A percentile compares a stretch with the other conserved stretches of the same genome.
Conservation (phyloP, 2,113 vertebrate species). For the Chionodraco myersi region DNA sequence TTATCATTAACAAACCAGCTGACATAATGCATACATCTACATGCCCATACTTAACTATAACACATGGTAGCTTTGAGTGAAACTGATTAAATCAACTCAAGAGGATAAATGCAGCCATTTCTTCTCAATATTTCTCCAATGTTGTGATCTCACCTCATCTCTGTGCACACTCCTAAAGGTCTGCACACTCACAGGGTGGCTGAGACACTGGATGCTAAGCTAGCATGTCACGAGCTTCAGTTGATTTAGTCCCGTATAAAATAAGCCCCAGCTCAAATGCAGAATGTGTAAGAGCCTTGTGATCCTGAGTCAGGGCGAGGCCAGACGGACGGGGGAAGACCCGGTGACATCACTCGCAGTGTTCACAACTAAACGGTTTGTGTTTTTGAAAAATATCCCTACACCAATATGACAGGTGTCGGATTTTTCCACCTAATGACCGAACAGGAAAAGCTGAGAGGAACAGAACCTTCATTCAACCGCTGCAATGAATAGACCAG, state of each 20-base stretch:
- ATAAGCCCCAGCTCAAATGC: constrained; percentile 1
- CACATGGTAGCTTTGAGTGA: background rate
- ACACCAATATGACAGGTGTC: constrained; percentile 49
- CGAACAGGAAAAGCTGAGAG: constrained; percentile 40
- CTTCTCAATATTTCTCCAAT: background rate
- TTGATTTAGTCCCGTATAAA: constrained; percentile 15
- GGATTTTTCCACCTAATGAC: constrained; percentile 50
- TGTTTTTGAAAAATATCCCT: constrained; percentile 20
- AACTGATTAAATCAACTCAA: background rate
- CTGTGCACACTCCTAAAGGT: background rate
- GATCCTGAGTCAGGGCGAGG: constrained; percentile 48
- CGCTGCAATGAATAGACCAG: constrained; percentile 61
- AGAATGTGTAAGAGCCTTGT: constrained; percentile 35
- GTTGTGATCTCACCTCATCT: constrained; percentile 19
- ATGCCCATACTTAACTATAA: background rate
- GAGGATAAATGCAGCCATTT: too few species aligned
- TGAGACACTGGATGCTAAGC: background rate
- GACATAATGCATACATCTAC: background rate
- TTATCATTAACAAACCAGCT: background rate
- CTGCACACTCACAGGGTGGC: background rate
- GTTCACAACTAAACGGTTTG: background rate
- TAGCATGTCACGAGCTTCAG: background rate
- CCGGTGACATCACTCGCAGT: constrained; percentile 23
- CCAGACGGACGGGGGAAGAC: constrained; percentile 40
- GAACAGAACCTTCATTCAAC: constrained; percentile 29